Conservation (phyloP, 2,888 invertebrate species). For the Tinea semifulvella region DNA sequence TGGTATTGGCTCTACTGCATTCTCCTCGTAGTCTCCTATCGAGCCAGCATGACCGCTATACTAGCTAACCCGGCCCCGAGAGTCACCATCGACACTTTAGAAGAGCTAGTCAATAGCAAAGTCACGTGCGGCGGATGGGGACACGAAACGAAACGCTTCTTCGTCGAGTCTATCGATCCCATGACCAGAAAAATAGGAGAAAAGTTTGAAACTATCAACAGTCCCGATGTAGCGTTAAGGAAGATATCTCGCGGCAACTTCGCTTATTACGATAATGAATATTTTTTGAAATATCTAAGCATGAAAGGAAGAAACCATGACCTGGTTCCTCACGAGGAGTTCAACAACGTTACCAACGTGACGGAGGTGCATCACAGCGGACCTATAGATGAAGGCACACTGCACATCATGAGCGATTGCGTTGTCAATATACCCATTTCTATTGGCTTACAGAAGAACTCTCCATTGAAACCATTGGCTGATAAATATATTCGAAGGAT, state of each 20-base stretch:
- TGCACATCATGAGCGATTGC: slow-evolving; percentile 87
- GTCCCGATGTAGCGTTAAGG: slow-evolving; percentile 71
- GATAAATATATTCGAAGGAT: slow-evolving; percentile 73
- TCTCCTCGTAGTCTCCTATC: slow-evolving; percentile 79
- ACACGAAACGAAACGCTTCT: slow-evolving; percentile 74
- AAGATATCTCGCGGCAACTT: slow-evolving; percentile 75
- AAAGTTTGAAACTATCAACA: slow-evolving; percentile 70
- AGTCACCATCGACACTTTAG: slow-evolving; percentile 80
- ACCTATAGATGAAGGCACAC: slow-evolving; percentile 45
- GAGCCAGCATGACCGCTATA: slow-evolving; percentile 87
- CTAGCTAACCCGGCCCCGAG: slow-evolving; percentile 81
- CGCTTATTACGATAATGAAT: slow-evolving; percentile 82
- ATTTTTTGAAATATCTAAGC: slow-evolving; percentile 73
- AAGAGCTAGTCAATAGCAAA: slow-evolving; percentile 72
- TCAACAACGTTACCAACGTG: slow-evolving; percentile 31
- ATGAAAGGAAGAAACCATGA: slow-evolving; percentile 59
- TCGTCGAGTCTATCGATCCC: slow-evolving; percentile 73
- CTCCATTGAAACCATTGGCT: slow-evolving; percentile 75
- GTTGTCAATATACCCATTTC: slow-evolving; percentile 83
- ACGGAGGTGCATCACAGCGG: slow-evolving; percentile 21
- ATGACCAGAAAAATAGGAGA: slow-evolving; percentile 72
- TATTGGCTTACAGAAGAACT: slow-evolving; percentile 83
- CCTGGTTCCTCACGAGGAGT: slow-evolving; percentile 26
- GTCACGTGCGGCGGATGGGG: slow-evolving; percentile 79
- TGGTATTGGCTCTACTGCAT: slow-evolving; percentile 91